These are phyloP conservation scores for Electrona antarctica DNA, from an alignment of 2,113 vertebrate genomes.

Conservation along the genomic window DNA sequence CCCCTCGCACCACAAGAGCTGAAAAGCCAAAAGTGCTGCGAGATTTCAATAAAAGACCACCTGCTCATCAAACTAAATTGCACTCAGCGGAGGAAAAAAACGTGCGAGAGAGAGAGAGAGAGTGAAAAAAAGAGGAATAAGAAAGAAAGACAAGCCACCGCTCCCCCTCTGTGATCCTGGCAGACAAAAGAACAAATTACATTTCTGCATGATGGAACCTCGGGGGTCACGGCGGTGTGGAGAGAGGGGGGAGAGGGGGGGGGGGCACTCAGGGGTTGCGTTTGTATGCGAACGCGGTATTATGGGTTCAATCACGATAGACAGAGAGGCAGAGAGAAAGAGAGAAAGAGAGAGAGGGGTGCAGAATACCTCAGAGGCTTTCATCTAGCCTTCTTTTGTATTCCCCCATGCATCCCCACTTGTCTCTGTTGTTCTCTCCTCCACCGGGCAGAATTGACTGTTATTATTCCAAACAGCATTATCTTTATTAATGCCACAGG, in stretches of 20 bases:
- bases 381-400: constrained; percentile 79
- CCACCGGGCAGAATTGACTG: constrained; percentile 69
- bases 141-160: constrained; percentile 62
- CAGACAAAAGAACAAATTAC: constrained; percentile 77
- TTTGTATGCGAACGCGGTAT: constrained; percentile 58
- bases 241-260: neutral
- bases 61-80: constrained; percentile 79
- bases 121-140: constrained; percentile 34
- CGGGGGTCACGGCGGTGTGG: constrained; percentile 41
- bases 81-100: constrained; percentile 52
- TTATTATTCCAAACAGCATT: constrained; percentile 82
- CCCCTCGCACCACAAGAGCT: constrained; percentile 61
- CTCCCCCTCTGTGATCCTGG: constrained; percentile 71
- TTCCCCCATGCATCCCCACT: constrained; percentile 46
- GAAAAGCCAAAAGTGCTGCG: constrained; percentile 64
- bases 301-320: constrained; percentile 57
- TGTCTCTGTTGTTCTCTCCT: constrained; percentile 62
- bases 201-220: constrained; percentile 56
- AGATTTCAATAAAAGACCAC: constrained; percentile 70
- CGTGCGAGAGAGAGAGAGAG: constrained; percentile 19
- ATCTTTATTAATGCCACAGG: constrained; percentile 77
- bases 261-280: constrained; percentile 51
- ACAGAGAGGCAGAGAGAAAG: neutral
- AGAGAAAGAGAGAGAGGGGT: constrained; percentile 36
- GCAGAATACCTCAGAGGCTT: constrained; percentile 68